These are phyloP conservation scores for Euwallacea fornicatus DNA, from an alignment of 1,140 invertebrate genomes.

Conservation along the genomic window DNA sequence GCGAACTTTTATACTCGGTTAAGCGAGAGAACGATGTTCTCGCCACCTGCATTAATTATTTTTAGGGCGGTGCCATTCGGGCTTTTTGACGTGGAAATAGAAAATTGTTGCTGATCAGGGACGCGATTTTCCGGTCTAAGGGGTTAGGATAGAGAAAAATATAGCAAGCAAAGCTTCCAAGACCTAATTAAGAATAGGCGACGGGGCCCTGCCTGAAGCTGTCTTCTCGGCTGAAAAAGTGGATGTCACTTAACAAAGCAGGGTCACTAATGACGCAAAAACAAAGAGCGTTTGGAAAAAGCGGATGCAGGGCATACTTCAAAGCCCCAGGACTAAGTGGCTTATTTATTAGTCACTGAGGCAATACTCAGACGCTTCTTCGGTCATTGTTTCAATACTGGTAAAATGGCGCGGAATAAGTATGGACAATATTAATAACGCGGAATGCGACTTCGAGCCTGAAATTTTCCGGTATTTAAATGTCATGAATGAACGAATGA, in stretches of 20 bases:
- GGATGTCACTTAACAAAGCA: conserved; percentile 15
- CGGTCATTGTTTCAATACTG: no score
- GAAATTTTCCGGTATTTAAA: no score
- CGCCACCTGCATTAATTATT: conserved; percentile 37
- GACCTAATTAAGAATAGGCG: not conserved
- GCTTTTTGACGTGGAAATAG: conserved; percentile 30
- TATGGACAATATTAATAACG: no score
- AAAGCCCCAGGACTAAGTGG: conserved; percentile 9
- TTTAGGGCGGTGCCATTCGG: conserved; percentile 1
- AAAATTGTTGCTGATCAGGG: conserved; percentile 13
- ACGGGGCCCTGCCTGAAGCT: not conserved
- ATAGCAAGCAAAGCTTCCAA: not conserved
- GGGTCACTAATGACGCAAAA: conserved; percentile 25
- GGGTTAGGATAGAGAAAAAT: no score
- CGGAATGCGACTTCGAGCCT: no score
- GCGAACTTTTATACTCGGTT: conserved; percentile 35
- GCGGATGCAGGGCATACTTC: conserved; percentile 22
- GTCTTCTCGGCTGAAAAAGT: conserved; percentile 19
- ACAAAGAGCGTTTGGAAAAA: conserved; percentile 9
- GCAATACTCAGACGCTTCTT: no score
- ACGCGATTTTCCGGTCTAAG: not conserved
- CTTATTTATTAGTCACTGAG: conserved; percentile 16
- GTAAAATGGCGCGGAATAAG: not conserved
- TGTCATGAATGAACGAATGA: no score
- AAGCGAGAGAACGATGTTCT: conserved; percentile 34